These are phyloP conservation scores for Scrobipalpa costella DNA, from an alignment of 2,888 invertebrate species.

Conservation along the genomic window DNA sequence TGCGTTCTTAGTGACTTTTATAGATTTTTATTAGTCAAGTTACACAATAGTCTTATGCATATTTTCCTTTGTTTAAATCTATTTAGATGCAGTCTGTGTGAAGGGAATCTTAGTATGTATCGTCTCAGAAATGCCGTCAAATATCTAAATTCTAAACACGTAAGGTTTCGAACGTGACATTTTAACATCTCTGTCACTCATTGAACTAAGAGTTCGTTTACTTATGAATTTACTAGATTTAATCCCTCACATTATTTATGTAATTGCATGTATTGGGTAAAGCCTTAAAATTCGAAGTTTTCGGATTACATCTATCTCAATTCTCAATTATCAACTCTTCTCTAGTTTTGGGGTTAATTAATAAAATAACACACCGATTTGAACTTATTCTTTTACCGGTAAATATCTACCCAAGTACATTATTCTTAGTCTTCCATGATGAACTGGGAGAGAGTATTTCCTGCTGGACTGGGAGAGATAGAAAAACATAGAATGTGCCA, in stretches of 20 bases:
- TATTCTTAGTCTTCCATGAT: too few relatives aligned
- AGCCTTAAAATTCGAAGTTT: too few relatives aligned
- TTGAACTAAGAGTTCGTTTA: conserved; percentile 39
- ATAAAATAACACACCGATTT: too few relatives aligned
- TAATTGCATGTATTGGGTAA: neutral
- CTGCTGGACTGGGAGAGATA: too few relatives aligned
- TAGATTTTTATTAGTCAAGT: neutral
- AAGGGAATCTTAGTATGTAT: neutral
- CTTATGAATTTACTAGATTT: conserved; percentile 27
- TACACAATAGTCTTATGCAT: neutral
- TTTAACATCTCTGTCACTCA: conserved; percentile 24
- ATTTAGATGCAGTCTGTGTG: conserved; percentile 43
- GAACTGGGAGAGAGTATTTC: too few relatives aligned
- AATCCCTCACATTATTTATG: neutral
- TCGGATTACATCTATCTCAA: too few relatives aligned
- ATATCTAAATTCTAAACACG: conserved; percentile 39
- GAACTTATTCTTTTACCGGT: too few relatives aligned
- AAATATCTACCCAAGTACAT: too few relatives aligned
- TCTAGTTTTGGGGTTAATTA: too few relatives aligned
- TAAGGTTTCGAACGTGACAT: conserved; percentile 39
- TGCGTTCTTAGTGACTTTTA: neutral
- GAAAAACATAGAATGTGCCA: too few relatives aligned
- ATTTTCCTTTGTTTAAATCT: conserved; percentile 21
- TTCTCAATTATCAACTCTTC: too few relatives aligned
- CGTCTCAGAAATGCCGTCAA: conserved; percentile 35